phyloP scores from a whole-genome alignment of 30 jellyfish, hydroid and myxozoan species.

The Aurelia coerulea region DNA sequence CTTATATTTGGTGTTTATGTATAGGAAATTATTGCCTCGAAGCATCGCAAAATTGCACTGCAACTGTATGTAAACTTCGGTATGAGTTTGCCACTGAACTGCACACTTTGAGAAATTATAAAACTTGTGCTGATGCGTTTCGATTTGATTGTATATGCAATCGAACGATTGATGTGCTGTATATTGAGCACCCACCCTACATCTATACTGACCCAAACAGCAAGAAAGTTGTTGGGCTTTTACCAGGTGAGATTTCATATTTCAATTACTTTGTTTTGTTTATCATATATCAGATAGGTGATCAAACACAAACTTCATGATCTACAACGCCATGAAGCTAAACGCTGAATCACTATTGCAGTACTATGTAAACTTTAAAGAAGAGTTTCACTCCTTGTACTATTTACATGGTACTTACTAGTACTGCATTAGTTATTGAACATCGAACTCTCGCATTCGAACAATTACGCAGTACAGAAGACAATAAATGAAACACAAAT shows the following conservation, averaged over 20 bases:
- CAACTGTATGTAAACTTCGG: constrained; percentile 23
- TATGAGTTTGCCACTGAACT: constrained; percentile 34
- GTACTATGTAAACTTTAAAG: too few relatives aligned
- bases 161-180: constrained; percentile 49
- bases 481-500: too few relatives aligned
- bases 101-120: constrained; percentile 11
- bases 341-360: too few relatives aligned
- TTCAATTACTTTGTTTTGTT: background rate
- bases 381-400: too few relatives aligned
- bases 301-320: too few relatives aligned
- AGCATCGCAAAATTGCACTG: constrained; percentile 21
- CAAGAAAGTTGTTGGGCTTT: constrained; percentile 47
- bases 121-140: constrained; percentile 29
- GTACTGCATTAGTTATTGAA: too few relatives aligned
- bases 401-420: too few relatives aligned
- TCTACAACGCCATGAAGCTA: too few relatives aligned
- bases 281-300: too few relatives aligned
- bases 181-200: constrained; percentile 55
- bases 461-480: too few relatives aligned
- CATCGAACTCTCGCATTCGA: too few relatives aligned
- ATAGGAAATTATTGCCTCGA: background rate
- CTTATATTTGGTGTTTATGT: too few relatives aligned
- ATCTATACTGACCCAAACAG: constrained; percentile 46
- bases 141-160: constrained; percentile 33
- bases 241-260: constrained; percentile 32